Base-by-base conservation (phyloP, 2,888 invertebrate genomes). In the Lasioglossum figueresi region DNA sequence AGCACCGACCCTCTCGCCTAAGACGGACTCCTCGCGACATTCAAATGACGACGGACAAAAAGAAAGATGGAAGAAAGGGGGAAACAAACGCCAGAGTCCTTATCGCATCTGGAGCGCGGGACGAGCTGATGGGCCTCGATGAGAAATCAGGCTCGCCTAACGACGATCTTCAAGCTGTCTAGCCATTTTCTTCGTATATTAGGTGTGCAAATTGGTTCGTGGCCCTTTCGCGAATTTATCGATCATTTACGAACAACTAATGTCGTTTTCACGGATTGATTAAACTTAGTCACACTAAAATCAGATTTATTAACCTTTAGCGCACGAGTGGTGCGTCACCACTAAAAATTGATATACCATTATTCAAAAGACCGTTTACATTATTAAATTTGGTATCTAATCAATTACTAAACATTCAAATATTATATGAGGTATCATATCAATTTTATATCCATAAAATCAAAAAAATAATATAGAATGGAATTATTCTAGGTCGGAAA, bases 61-160 rank as follows among this genome's bases (percentile, higher is more conserved):
- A 66, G 19, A 34, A 19, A 66, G 34, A 34, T 8, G 31, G 34
- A 16, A 31, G 66, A 34, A 34, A 34, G 63, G 63, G 14, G 63
- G 31, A 63, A 31, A 63, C 59, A 45, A 23, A 63, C 31, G 68
- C 16, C 80, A 72, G 63, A 63, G 31, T 63, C 63, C 63, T 63
- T 68, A 68, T 34, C 68, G 68, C 68, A 68, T 68, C 68, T 68
- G 68, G 23, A 37, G 23, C 68, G 37, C 68, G 68, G 34, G 37
- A 37, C 63, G 6, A 31, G 63, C 63, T 16, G 63, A 63, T 16
- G 31, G 63, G 6, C 63, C 63, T 31, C 27, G 63, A 63, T 27
- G 59, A 59, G 59, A 14, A 16, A 63, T 56, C n/a, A 56, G n/a
- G 96, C 95, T 99, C 98, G 86, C 52, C 56, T 56, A 56, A 56